A percentile compares a stretch with the other conserved stretches of the same genome.
phyloP scores from a whole-genome alignment of 1,140 invertebrate species.

The Reticulitermes speratus region DNA sequence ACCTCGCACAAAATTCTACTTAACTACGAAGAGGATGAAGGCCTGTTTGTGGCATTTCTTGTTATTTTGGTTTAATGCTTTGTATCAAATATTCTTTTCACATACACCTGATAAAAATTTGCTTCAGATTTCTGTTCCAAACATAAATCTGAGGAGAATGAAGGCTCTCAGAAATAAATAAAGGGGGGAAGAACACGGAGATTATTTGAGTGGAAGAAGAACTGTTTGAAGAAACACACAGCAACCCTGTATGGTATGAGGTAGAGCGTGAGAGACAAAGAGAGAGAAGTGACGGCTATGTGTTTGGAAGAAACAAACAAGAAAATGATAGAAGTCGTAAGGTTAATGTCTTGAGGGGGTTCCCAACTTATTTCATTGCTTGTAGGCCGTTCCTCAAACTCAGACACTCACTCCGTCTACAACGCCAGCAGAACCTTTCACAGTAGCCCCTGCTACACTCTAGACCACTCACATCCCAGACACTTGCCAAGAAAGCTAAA shows the following conservation, averaged over 20 bases:
- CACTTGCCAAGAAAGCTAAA: conserved; percentile 11
- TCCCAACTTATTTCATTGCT: background rate
- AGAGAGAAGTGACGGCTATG: background rate
- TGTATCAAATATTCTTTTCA: no score
- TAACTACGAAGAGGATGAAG: no score
- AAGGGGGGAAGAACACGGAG: background rate
- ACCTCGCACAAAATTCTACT: no score
- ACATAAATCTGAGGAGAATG: background rate
- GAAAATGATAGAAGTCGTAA: conserved; percentile 12
- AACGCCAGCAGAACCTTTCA: background rate
- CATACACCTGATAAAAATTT: no score
- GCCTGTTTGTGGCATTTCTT: no score
- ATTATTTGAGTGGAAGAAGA: background rate
- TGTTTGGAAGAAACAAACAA: conserved; percentile 7
- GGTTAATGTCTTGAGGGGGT: background rate
- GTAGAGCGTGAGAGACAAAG: background rate
- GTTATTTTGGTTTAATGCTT: no score
- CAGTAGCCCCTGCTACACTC: background rate
- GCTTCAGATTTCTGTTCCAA: background rate
- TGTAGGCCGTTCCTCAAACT: conserved; percentile 1
- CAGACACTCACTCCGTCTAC: background rate
- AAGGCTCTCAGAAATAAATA: background rate
- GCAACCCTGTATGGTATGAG: background rate
- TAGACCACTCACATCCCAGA: background rate
- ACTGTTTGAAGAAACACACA: background rate